These are phyloP conservation scores for Falco punctatus DNA, from an alignment of 2,113 vertebrate genomes.

Conservation along the genomic window DNA sequence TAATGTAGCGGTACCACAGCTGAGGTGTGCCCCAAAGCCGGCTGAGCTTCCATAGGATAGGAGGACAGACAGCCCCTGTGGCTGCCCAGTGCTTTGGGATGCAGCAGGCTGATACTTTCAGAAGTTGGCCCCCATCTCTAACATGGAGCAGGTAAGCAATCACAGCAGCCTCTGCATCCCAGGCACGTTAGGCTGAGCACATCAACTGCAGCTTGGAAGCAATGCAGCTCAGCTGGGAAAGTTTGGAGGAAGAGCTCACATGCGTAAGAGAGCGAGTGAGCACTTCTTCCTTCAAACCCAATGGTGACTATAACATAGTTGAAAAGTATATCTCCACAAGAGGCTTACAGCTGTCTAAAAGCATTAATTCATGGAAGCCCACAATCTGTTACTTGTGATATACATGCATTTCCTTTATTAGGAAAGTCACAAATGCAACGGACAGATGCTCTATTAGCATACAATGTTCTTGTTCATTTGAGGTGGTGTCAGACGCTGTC, in stretches of 20 bases:
- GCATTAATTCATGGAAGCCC: background rate
- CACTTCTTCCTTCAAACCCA: background rate
- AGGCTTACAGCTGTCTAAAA: background rate
- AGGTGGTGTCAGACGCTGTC: background rate
- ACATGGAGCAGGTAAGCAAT: rapidly evolving
- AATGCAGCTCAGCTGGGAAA: background rate
- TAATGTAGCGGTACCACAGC: background rate
- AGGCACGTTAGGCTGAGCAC: rapidly evolving
- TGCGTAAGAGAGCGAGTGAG: background rate
- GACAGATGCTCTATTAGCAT: background rate
- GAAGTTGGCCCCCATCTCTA: background rate
- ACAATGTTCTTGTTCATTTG: background rate
- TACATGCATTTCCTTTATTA: slow-evolving; percentile 13
- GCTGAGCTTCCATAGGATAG: background rate
- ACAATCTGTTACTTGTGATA: background rate
- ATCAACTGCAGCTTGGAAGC: background rate
- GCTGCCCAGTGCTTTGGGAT: background rate
- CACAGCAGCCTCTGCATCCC: background rate
- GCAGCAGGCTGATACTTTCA: background rate
- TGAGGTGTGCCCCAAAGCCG: background rate
- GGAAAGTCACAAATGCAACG: background rate
- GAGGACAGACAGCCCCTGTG: background rate
- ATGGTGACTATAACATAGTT: background rate
- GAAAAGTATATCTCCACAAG: background rate
- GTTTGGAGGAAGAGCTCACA: background rate